Base-by-base conservation (phyloP, 2,888 invertebrate species). In the Caenorhabditis macrosperma region DNA sequence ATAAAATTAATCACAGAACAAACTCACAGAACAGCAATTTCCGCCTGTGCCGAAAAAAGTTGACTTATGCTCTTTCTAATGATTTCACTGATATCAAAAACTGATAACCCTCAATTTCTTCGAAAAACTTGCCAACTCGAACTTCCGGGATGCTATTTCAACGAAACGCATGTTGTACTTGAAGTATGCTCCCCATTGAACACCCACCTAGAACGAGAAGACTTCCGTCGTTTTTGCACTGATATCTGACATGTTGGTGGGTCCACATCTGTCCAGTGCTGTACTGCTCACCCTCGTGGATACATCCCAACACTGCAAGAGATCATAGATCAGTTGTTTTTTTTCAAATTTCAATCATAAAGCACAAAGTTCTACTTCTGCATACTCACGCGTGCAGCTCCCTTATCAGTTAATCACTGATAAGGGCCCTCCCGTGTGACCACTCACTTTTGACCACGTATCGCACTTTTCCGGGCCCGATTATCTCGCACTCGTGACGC, bases 241-340 rank as follows among this genome's bases (percentile, higher is more conserved):
- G 86, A 75, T 89, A 89, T 26, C 89, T 77, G 44, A 89, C 88
- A 69, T 89, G 89, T 68, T 87, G 85, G 61, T 89, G 89, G 17
- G 88, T 87, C 88, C 88, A 89, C 67, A 89, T 81, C 60, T 89
- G 88, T 3, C 88, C 88, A 15, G 87, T 83, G 48, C 78, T 84
- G 80, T 84, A 90, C 54, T 88, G 85, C 26, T 84, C 75, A 52
- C 84, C 86, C 41, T 86, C 87, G 54, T 87, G 88, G 7, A 72
- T 66, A 60, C 89, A 89, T 33, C 89, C 89, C 48, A 89, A 46
- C 55, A 89, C 89, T 89, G 55, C 35, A 86, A 81, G 35, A 38
- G 15, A 17, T 20, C 1, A 35, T 17, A 4, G 46, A 54, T 54
- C 26, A 9, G 26, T 12, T 6, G 2, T 17, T 15, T 26, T 35